Evolutionary conservation across 2,797 vertebrate species (phyloP), one percentile per base, ranked within the genome.

Genomic region (Neostethus bicornis): DNA sequence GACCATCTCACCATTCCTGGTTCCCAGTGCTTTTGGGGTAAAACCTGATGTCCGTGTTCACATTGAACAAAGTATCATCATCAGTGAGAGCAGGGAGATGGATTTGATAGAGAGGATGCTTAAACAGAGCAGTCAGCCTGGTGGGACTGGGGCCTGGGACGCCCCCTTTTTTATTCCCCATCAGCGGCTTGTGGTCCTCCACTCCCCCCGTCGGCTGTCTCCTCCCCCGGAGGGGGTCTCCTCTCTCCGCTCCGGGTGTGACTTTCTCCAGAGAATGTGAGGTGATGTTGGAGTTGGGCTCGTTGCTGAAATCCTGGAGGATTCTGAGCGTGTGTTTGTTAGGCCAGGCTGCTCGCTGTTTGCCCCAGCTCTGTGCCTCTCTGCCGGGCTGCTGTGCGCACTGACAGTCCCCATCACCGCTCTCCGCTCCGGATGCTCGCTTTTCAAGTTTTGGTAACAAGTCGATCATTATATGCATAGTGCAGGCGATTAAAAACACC

Each of bases 391-490:
- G 86, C 45, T 92, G 93, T 2, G 93, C 83, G 81, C 95, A 96
- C 26, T 94, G 93, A 75, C 96, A 96, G 57, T 91, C 93, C 76
- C 77, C 74, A 50, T 89, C 90, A 20, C 74, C 85, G 14, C 89
- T 55, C 66, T 89, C 86, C 63, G 90, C 71, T 63, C 91, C 90
- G 11, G 78, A 52, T 4, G 92, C 83, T 9, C 94, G 89, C 75
- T 91, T 91, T 89, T 98, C 95, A 79, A 97, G 91, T 70, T 91
- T 94, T 7, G 96, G 96, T 73, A 98, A 81, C 85, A 98, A 80
- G 88, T 97, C 96, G 71, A 98, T 93, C 92, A 94, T 93, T 74
- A 98, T 95, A 89, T 98, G 96, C 93, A 98, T 92, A 37, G 96
- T 96, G 86, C 96, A 97, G 35, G 96, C 96, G 14, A 95, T 83